A percentile compares a stretch with the other conserved stretches of the same genome.
Conservation (phyloP, 2,888 invertebrate species). For the Luperina testacea region DNA sequence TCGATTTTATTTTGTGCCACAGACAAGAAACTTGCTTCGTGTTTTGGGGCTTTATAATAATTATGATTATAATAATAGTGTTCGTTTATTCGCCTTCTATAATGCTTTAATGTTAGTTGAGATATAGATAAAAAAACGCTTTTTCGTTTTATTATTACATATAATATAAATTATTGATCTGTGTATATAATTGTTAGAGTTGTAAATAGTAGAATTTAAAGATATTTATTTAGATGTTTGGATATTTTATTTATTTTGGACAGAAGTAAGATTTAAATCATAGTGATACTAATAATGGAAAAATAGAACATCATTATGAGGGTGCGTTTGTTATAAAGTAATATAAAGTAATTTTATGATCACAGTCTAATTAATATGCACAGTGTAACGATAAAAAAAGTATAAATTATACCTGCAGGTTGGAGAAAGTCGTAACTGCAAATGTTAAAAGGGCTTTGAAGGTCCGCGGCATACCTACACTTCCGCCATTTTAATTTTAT, state of each 20-base stretch:
- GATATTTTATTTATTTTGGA: slow-evolving; percentile 74
- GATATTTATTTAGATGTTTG: slow-evolving; percentile 82
- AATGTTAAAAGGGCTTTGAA: slow-evolving; percentile 24
- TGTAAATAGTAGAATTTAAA: slow-evolving; percentile 86
- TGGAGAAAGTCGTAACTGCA: slow-evolving; percentile 57
- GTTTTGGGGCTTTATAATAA: slow-evolving; percentile 51
- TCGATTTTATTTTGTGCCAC: not conserved
- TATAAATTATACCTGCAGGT: slow-evolving; percentile 50
- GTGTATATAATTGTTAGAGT: slow-evolving; percentile 88
- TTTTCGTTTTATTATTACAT: slow-evolving; percentile 74
- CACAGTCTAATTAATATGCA: slow-evolving; percentile 78
- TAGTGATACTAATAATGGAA: slow-evolving; percentile 68
- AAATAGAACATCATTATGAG: slow-evolving; percentile 66
- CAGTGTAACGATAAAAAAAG: slow-evolving; percentile 72
- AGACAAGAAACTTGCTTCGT: not conserved
- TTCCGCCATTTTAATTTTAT: not conserved
- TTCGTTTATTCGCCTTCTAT: slow-evolving; percentile 88
- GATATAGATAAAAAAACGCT: slow-evolving; percentile 78
- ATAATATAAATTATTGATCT: slow-evolving; percentile 83
- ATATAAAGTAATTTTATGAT: slow-evolving; percentile 72
- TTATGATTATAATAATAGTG: slow-evolving; percentile 76
- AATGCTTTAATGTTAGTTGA: slow-evolving; percentile 88
- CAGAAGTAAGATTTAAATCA: slow-evolving; percentile 71
- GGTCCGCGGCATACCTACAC: not conserved
- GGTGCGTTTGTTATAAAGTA: slow-evolving; percentile 78